Percentiles rank a stretch among this genome's conserved stretches.
Conservation (phyloP, 2,888 invertebrate species). For the Epinotia ramella region DNA sequence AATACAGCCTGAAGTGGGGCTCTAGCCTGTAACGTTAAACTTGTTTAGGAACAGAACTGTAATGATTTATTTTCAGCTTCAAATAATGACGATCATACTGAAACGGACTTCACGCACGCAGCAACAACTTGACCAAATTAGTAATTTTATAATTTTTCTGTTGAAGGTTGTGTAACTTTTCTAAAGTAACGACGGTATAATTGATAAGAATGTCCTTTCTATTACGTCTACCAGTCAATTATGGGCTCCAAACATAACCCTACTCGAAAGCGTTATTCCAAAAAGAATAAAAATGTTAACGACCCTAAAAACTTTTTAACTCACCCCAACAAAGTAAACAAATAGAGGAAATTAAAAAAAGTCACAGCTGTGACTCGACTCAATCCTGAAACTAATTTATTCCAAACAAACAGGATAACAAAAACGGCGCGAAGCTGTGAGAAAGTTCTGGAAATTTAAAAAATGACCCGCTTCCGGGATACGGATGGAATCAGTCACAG, state of each 20-base stretch:
- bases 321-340: conserved; percentile 48
- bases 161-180: conserved; percentile 5
- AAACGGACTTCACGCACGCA: neutral
- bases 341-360: conserved; percentile 71
- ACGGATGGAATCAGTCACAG: conserved; percentile 63
- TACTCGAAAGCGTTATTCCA: conserved; percentile 14
- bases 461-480: conserved; percentile 64
- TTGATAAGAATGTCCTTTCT: conserved; percentile 11
- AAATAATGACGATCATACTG: neutral
- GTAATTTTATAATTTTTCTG: neutral
- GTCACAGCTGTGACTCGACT: conserved; percentile 65
- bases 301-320: conserved; percentile 39
- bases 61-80: neutral
- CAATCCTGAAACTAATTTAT: conserved; percentile 60
- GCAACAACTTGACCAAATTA: neutral
- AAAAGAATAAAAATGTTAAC: conserved; percentile 44
- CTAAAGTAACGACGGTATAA: conserved; percentile 15
- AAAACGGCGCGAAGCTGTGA: conserved; percentile 66
- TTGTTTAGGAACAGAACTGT: neutral
- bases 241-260: conserved; percentile 18
- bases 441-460: conserved; percentile 62
- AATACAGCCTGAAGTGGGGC: conserved; percentile 15
- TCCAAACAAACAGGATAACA: conserved; percentile 70
- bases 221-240: neutral
- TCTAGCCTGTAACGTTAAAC: neutral